Percentiles rank a stretch among this genome's conserved stretches.
phyloP scores from a whole-genome alignment of 1,140 invertebrate genomes.

The Drosophila kurseongensis region DNA sequence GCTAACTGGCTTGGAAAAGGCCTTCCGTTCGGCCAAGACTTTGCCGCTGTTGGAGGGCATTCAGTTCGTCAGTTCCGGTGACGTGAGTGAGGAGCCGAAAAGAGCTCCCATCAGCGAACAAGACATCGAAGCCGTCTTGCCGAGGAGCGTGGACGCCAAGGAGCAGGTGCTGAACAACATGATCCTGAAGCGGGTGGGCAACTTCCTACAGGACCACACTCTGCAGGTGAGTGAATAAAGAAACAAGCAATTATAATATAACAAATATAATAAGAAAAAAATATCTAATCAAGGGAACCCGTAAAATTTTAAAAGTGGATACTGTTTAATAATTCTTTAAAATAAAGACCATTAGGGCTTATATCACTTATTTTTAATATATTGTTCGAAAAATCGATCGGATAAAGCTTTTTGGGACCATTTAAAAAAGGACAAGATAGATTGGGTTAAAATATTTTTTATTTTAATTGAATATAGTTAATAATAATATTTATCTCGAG shows the following conservation, averaged over 20 bases:
- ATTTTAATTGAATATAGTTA: too few species aligned
- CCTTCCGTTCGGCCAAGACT: conserved; percentile 87
- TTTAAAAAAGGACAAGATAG: too few species aligned
- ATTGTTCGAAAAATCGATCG: too few species aligned
- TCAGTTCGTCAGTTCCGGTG: conserved; percentile 86
- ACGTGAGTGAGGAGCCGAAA: conserved; percentile 57
- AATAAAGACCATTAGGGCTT: too few species aligned
- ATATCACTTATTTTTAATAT: too few species aligned
- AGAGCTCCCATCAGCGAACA: conserved; percentile 82
- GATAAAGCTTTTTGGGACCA: too few species aligned
- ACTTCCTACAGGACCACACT: conserved; percentile 91
- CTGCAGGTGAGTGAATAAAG: conserved; percentile 87
- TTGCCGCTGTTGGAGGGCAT: conserved; percentile 89
- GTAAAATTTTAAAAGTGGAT: too few species aligned
- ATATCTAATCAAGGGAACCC: neutral
- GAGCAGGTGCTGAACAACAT: conserved; percentile 90
- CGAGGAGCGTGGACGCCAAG: conserved; percentile 88
- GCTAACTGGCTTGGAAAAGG: conserved; percentile 89
- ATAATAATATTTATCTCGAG: too few species aligned
- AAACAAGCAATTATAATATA: too few species aligned
- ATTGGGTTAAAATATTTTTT: too few species aligned
- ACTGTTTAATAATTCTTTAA: too few species aligned
- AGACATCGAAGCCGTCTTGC: conserved; percentile 89
- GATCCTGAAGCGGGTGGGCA: conserved; percentile 90
- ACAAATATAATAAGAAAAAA: neutral